Conservation (phyloP, 2,888 invertebrate genomes). For the Anoplius nigerrimus region DNA sequence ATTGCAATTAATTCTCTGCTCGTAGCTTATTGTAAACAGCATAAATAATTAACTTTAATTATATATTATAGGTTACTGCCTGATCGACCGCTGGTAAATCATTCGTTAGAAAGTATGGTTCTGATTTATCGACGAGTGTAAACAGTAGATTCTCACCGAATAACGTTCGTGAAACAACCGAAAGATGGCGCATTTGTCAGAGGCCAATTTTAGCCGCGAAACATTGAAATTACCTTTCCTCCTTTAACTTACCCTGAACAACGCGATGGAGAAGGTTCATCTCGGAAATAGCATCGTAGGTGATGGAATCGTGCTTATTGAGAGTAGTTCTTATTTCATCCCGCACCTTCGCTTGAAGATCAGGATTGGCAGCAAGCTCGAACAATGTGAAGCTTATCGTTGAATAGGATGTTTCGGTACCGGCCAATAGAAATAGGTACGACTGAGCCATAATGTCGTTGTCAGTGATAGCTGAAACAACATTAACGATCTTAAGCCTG, state of each 20-base stretch:
- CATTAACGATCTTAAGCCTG: slow-evolving; percentile 9
- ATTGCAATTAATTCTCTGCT: too few relatives aligned
- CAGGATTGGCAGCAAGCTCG: slow-evolving; percentile 56
- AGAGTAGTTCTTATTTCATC: slow-evolving; percentile 48
- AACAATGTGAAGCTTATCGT: slow-evolving; percentile 58
- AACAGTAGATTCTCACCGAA: too few relatives aligned
- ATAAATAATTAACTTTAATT: too few relatives aligned
- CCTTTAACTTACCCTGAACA: slow-evolving; percentile 31
- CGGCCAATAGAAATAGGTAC: slow-evolving; percentile 61
- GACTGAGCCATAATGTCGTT: slow-evolving; percentile 54
- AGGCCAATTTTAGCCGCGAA: too few relatives aligned
- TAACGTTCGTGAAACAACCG: too few relatives aligned
- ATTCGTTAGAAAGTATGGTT: too few relatives aligned
- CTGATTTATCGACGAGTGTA: too few relatives aligned
- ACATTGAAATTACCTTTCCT: too few relatives aligned
- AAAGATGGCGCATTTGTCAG: too few relatives aligned
- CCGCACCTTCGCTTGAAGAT: slow-evolving; percentile 56
- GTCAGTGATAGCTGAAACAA: slow-evolving; percentile 46
- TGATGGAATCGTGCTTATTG: slow-evolving; percentile 42
- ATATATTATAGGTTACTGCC: too few relatives aligned
- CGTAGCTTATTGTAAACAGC: too few relatives aligned
- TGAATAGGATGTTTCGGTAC: slow-evolving; percentile 61
- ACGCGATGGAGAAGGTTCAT: slow-evolving; percentile 49
- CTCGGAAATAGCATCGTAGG: slow-evolving; percentile 50
- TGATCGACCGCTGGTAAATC: too few relatives aligned